Evolutionary conservation across 2,113 vertebrate species (phyloP).

Genomic region (Ellobius talpinus): DNA sequence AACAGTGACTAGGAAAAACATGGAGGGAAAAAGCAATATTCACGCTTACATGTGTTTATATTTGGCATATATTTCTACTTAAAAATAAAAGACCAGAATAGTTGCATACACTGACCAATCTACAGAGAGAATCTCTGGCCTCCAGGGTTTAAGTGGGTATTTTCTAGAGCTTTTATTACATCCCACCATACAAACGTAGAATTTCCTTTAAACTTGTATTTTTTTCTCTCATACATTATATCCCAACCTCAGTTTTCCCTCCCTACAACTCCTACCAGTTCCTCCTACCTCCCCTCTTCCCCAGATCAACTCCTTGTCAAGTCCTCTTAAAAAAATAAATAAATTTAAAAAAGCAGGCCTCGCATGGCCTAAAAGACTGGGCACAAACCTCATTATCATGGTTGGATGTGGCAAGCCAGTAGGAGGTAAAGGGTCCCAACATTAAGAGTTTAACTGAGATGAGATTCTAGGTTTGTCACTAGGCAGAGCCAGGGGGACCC

Average conservation of each 20-base stretch:
- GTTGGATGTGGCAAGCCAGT: neutral
- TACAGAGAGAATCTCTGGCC: neutral
- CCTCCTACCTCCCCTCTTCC: neutral
- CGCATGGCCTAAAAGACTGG: neutral
- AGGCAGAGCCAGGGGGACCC: neutral
- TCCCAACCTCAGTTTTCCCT: neutral
- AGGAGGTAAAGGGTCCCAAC: neutral
- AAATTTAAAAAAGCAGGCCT: neutral
- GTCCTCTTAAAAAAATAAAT: neutral
- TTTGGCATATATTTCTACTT: neutral
- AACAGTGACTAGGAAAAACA: neutral
- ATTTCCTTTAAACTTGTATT: neutral
- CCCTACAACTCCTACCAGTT: neutral
- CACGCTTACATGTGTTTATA: neutral
- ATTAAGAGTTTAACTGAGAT: neutral
- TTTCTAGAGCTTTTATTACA: neutral
- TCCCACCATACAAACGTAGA: neutral
- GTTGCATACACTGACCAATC: neutral
- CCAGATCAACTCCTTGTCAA: neutral
- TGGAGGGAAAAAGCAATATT: neutral
- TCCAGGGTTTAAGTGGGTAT: neutral
- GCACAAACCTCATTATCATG: neutral
- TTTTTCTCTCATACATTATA: neutral
- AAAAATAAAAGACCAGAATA: slow-evolving; percentile 7
- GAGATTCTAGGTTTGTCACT: neutral